Percentiles rank a stretch among this genome's conserved stretches.
Evolutionary conservation across 1,140 invertebrate genomes (phyloP).

Genomic region (Drosophila lowei): DNA sequence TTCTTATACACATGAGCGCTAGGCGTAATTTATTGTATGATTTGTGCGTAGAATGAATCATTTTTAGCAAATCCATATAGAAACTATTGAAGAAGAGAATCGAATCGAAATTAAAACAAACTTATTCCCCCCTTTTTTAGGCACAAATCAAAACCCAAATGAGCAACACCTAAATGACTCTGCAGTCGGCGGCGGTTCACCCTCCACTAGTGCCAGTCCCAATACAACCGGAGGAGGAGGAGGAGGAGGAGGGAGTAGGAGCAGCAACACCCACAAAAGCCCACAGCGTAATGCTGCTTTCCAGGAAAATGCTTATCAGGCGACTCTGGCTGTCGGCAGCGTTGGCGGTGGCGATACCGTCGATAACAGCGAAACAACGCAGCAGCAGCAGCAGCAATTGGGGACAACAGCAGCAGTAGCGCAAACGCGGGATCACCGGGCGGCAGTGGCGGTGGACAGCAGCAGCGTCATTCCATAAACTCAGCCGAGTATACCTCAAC

Average conservation of each 20-base stretch:
- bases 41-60: slow-evolving; percentile 32
- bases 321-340: slow-evolving; percentile 10
- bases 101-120: slow-evolving; percentile 21
- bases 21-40: neutral
- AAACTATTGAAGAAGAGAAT: slow-evolving; percentile 31
- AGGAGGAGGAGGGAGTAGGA: neutral
- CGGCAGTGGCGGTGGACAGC: slow-evolving; percentile 4
- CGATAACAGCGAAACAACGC: slow-evolving; percentile 51
- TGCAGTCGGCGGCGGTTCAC: slow-evolving; percentile 40
- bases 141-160: slow-evolving; percentile 79
- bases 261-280: slow-evolving; percentile 63
- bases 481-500: slow-evolving; percentile 76
- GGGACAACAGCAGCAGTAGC: slow-evolving; percentile 9
- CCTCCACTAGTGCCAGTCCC: slow-evolving; percentile 40
- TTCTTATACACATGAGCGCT: slow-evolving; percentile 4
- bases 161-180: slow-evolving; percentile 72
- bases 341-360: slow-evolving; percentile 45
- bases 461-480: slow-evolving; percentile 76
- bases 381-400: slow-evolving; percentile 24
- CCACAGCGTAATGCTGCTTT: slow-evolving; percentile 62
- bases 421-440: slow-evolving; percentile 51
- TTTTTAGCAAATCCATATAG: slow-evolving; percentile 20
- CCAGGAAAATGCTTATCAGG: slow-evolving; percentile 74
- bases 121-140: slow-evolving; percentile 37
- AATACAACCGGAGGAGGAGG: slow-evolving; percentile 17